Evolutionary conservation across 2,888 invertebrate genomes (phyloP), one percentile per base, ranked within the genome.

Genomic region (Ennomos erosarius): DNA sequence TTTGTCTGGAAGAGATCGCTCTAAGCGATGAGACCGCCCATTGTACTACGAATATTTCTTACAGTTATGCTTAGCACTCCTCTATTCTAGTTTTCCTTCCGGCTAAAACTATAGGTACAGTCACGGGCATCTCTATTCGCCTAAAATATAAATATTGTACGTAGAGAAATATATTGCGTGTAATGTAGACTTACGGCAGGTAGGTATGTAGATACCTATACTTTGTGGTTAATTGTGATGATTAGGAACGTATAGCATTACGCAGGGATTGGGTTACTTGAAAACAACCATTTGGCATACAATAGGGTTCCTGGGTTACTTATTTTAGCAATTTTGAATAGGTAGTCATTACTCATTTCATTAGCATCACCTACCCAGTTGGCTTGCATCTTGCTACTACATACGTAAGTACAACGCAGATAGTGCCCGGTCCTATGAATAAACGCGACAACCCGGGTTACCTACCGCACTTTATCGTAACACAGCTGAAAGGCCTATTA

Each of bases 201-300:
- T 70, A 34, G 75, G 76, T 70, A 70, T 73, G 74, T 68, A 78
- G 67, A 70, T 69, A 78, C 69, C 70, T 43, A 43, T 43, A 36
- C 42, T 43, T 51, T 82, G 82, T 72, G 78, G 80, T 79, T 79
- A 76, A 78, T 77, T 73, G 75, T 73, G 76, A 82, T 81, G 77
- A 82, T 79, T 81, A 80, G 73, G 71, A 78, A 72, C 64, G 76
- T 78, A 69, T 80, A 60, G 61, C 50, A 69, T 81, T 80, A 81
- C 79, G 10, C 8, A 37, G 36, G 9, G 35, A 38, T 48, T 46
- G n/a, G 10, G 36, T 44, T 45, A 10, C 51, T 57, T 45, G 35
- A 37, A 51, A 51, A 46, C 40, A 57, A 47, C 40, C 36, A 47
- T 55, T 48, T 55, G 38, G 42, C 40, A 50, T 9, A 49, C 46